phyloP scores from a whole-genome alignment of 1,140 invertebrate genomes.

The Heliothis virescens region DNA sequence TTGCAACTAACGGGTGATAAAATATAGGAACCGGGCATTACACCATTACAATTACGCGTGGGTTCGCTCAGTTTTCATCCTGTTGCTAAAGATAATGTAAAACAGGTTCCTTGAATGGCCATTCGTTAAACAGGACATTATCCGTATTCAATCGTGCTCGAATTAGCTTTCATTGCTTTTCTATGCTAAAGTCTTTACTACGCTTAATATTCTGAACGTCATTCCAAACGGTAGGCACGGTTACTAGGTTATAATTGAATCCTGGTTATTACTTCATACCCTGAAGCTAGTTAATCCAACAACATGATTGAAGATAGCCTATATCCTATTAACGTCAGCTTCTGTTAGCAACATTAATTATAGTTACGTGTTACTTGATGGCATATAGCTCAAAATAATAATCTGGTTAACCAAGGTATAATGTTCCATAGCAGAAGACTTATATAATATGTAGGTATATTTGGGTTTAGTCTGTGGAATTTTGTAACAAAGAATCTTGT shows the following conservation, averaged over 20 bases:
- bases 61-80: slow-evolving; percentile 7
- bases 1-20: no score
- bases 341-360: slow-evolving; percentile 37
- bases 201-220: neutral
- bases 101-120: slow-evolving; percentile 28
- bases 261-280: slow-evolving; percentile 1
- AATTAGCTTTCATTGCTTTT: slow-evolving; percentile 16
- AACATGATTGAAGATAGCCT: slow-evolving; percentile 29
- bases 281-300: slow-evolving; percentile 4
- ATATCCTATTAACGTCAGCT: slow-evolving; percentile 25
- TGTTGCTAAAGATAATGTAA: slow-evolving; percentile 1
- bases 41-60: slow-evolving; percentile 38
- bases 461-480: neutral
- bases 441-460: neutral
- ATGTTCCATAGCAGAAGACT: slow-evolving; percentile 1
- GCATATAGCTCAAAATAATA: slow-evolving; percentile 12
- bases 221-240: neutral
- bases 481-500: slow-evolving; percentile 5
- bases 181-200: slow-evolving; percentile 4
- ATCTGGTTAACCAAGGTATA: slow-evolving; percentile 3
- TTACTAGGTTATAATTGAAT: slow-evolving; percentile 5
- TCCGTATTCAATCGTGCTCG: slow-evolving; percentile 12
- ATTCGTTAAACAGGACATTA: slow-evolving; percentile 35
- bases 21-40: neutral
- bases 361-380: slow-evolving; percentile 6